Percentiles rank a stretch among this genome's conserved stretches.
These are phyloP conservation scores for Platorchestia sp. DNA, from an alignment of 1,140 invertebrate species.

Conservation along the genomic window DNA sequence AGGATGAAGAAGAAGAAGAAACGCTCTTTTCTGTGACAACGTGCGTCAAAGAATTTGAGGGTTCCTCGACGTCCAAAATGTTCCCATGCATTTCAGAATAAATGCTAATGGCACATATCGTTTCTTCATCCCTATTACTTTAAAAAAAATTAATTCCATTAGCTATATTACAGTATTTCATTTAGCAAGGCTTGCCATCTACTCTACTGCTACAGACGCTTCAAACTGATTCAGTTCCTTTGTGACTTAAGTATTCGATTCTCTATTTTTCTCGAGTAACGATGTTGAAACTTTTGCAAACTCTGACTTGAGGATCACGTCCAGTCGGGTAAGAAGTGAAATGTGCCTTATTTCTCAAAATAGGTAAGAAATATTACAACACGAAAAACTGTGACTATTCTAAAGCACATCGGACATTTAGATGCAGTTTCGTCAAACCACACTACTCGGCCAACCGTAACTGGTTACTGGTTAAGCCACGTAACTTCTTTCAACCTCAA, in stretches of 20 bases:
- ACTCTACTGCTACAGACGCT: not conserved
- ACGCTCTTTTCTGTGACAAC: not conserved
- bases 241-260: not conserved
- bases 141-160: not conserved
- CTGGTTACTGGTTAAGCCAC: no score
- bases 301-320: no score
- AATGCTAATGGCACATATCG: not conserved
- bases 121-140: not conserved
- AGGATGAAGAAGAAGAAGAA: slow-evolving; percentile 11
- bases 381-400: no score
- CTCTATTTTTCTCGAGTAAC: not conserved
- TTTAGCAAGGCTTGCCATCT: not conserved
- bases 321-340: no score
- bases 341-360: no score
- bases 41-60: not conserved
- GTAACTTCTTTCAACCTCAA: no score
- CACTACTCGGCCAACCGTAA: no score
- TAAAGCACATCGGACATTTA: no score
- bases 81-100: not conserved
- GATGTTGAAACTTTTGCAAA: not conserved
- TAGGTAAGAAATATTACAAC: no score
- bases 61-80: not conserved
- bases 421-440: no score
- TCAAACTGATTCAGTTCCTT: not conserved
- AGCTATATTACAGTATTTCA: not conserved